Evolutionary conservation across 2,888 invertebrate species (phyloP).

Genomic region (Synanthedon tipuliformis): DNA sequence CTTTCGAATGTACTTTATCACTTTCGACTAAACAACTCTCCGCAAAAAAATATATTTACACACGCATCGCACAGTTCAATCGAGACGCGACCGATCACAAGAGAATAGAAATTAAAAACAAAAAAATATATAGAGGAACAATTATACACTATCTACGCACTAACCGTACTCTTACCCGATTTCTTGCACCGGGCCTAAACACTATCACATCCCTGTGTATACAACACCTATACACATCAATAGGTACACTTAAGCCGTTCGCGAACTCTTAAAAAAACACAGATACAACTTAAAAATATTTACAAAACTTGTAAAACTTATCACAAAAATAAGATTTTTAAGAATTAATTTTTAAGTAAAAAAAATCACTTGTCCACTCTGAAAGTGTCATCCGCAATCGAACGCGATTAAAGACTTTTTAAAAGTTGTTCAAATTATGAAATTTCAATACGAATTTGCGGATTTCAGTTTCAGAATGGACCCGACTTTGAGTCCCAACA

Average conservation of each 20-base stretch:
- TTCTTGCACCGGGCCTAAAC: slow-evolving; percentile 20
- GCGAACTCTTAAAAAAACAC: slow-evolving; percentile 24
- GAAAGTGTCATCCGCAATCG: no score
- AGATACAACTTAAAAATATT: slow-evolving; percentile 46
- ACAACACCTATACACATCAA: slow-evolving; percentile 5
- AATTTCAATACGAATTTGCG: no score
- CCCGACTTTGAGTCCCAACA: slow-evolving; percentile 27
- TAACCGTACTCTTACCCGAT: slow-evolving; percentile 42
- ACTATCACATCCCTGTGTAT: slow-evolving; percentile 55
- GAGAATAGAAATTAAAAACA: slow-evolving; percentile 34
- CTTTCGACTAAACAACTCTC: slow-evolving; percentile 29
- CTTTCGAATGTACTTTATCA: slow-evolving; percentile 57
- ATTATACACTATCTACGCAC: slow-evolving; percentile 55
- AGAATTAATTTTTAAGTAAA: slow-evolving; percentile 23
- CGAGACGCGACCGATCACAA: slow-evolving; percentile 65
- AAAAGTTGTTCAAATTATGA: no score
- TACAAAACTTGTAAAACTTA: slow-evolving; percentile 59
- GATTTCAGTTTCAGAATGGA: no score
- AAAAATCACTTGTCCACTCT: slow-evolving; percentile 15
- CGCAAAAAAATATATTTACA: slow-evolving; percentile 40
- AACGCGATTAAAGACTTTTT: no score
- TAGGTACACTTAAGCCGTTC: slow-evolving; percentile 44
- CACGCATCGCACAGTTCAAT: slow-evolving; percentile 44
- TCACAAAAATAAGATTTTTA: slow-evolving; percentile 47
- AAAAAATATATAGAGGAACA: slow-evolving; percentile 54